Evolutionary conservation across 2,888 invertebrate genomes (phyloP).

Genomic region (Drosophila antonietae): DNA sequence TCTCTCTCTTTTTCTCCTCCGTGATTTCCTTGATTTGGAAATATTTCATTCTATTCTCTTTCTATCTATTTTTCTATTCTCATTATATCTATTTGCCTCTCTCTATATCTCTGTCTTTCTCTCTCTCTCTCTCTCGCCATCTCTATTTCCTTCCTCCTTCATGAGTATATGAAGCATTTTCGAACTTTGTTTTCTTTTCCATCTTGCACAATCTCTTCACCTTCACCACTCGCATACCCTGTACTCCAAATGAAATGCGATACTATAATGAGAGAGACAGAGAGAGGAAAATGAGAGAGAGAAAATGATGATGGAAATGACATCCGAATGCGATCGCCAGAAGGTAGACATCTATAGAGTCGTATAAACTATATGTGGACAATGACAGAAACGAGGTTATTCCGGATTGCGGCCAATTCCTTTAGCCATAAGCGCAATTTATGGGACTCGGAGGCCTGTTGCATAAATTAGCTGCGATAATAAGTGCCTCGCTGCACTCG

Average conservation of each 20-base stretch:
- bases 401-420: conserved; percentile 37
- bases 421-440: conserved; percentile 34
- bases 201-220: background rate
- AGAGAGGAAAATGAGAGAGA: background rate
- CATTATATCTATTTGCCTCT: background rate
- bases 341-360: conserved; percentile 1
- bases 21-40: too few species aligned
- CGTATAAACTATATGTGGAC: conserved; percentile 6
- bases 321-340: conserved; percentile 5
- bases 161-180: too few species aligned
- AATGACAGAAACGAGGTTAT: conserved; percentile 34
- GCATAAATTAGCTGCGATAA: conserved; percentile 76
- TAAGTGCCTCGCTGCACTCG: conserved; percentile 43
- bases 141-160: background rate
- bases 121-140: background rate
- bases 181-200: background rate
- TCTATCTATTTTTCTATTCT: too few species aligned
- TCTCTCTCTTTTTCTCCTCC: too few species aligned
- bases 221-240: background rate
- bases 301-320: conserved; percentile 12
- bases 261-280: background rate
- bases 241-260: background rate
- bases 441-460: conserved; percentile 46
- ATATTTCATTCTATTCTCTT: too few species aligned
- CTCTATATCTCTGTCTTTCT: background rate